Conservation (phyloP, 2,113 vertebrate genomes). For the Pipa parva region DNA sequence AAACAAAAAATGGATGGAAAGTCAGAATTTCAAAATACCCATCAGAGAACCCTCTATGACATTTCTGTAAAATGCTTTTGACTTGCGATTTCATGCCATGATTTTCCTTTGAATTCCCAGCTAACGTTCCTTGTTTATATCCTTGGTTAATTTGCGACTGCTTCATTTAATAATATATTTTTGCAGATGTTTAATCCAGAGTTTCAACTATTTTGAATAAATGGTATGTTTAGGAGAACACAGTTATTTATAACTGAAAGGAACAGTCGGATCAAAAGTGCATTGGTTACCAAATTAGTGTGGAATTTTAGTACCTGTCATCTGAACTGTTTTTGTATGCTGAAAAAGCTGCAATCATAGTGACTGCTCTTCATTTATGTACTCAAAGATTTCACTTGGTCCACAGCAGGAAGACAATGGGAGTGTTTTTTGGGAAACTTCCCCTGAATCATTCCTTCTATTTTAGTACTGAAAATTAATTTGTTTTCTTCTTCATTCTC, state of each 20-base stretch:
- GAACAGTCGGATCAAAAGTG: conserved; percentile 27
- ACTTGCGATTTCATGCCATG: no score
- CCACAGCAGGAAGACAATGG: conserved; percentile 18
- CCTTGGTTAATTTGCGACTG: conserved; percentile 17
- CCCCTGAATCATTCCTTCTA: conserved; percentile 3
- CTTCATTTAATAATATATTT: conserved; percentile 33
- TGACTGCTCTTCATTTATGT: conserved; percentile 43
- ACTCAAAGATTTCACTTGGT: conserved; percentile 30
- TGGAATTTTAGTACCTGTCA: conserved; percentile 20
- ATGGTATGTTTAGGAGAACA: conserved; percentile 25
- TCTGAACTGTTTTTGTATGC: conserved; percentile 20
- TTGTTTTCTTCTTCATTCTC: conserved; percentile 35
- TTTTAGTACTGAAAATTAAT: conserved; percentile 13
- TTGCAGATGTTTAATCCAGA: conserved; percentile 48
- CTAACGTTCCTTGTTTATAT: background rate
- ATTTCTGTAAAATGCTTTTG: no score
- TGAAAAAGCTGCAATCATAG: conserved; percentile 33
- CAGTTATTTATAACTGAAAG: conserved; percentile 21
- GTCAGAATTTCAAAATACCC: no score
- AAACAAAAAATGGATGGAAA: no score
- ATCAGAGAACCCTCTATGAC: no score
- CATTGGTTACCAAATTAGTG: conserved; percentile 27
- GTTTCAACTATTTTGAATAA: conserved; percentile 39
- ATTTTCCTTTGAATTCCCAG: no score
- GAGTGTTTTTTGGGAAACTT: conserved; percentile 24